Conservation (phyloP, 2,888 invertebrate species). For the Lamproptera curius region DNA sequence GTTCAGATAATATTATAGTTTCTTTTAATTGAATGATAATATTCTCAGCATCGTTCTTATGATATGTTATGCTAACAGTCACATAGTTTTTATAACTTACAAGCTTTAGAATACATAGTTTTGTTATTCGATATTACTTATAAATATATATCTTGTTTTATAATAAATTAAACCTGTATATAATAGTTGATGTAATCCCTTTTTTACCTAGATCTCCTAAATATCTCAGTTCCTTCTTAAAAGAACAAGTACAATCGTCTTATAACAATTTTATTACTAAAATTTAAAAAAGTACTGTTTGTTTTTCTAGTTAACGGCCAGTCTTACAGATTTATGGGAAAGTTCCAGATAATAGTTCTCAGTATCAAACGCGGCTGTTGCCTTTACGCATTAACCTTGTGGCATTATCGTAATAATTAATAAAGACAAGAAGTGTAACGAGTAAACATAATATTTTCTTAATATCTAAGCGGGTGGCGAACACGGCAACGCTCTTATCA, state of each 20-base stretch:
- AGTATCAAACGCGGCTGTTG: too few species aligned
- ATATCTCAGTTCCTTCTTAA: too few species aligned
- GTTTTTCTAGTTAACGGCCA: too few species aligned
- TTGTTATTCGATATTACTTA: background rate
- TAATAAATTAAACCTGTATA: too few species aligned
- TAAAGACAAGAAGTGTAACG: slow-evolving; percentile 25
- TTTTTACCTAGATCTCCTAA: too few species aligned
- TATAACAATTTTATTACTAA: too few species aligned
- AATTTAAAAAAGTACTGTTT: too few species aligned
- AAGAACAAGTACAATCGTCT: too few species aligned
- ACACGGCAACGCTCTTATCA: slow-evolving; percentile 26
- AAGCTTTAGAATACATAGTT: background rate
- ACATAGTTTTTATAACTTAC: background rate
- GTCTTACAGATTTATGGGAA: too few species aligned
- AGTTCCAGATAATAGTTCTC: too few species aligned
- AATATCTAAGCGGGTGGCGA: slow-evolving; percentile 19
- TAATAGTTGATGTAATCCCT: too few species aligned
- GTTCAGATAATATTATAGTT: background rate
- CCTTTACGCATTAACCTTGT: background rate
- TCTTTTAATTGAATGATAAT: background rate
- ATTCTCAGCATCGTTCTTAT: background rate
- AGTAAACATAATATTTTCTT: slow-evolving; percentile 32
- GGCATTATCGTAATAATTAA: background rate
- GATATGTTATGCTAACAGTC: background rate
- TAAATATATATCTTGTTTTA: too few species aligned